Evolutionary conservation across 2,797 vertebrate species (phyloP).

Genomic region (Pseudomugil gertrudae): DNA sequence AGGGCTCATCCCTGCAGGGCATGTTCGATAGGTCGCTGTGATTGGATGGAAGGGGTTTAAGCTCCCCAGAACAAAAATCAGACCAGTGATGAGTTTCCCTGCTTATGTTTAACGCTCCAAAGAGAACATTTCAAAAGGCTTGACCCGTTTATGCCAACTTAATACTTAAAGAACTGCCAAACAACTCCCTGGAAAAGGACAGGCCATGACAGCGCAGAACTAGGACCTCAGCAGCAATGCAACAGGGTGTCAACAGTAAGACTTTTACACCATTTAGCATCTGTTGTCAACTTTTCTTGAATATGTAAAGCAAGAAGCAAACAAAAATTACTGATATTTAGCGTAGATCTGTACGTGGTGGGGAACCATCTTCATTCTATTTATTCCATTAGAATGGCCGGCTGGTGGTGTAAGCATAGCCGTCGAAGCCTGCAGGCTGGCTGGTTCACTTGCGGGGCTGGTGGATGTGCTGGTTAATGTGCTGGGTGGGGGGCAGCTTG

Average conservation of each 20-base stretch:
- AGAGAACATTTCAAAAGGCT: slow-evolving; percentile 36
- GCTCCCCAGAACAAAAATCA: slow-evolving; percentile 43
- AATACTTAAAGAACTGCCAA: slow-evolving; percentile 37
- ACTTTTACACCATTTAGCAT: slow-evolving; percentile 31
- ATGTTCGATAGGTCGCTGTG: slow-evolving; percentile 42
- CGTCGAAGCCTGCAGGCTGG: slow-evolving; percentile 12
- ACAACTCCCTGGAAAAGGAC: slow-evolving; percentile 13
- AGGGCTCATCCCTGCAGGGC: slow-evolving; percentile 27
- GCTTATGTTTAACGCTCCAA: slow-evolving; percentile 7
- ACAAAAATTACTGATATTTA: slow-evolving; percentile 38
- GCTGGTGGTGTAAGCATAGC: slow-evolving; percentile 42
- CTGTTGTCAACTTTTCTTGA: slow-evolving; percentile 29
- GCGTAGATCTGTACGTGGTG: slow-evolving; percentile 56
- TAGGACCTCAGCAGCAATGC: slow-evolving; percentile 37
- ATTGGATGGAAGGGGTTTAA: slow-evolving; percentile 54
- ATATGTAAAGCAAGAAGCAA: slow-evolving; percentile 23
- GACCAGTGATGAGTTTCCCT: slow-evolving; percentile 32
- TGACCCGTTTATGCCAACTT: slow-evolving; percentile 26
- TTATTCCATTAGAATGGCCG: slow-evolving; percentile 57
- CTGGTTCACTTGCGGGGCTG: slow-evolving; percentile 95
- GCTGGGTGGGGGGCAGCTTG: slow-evolving; percentile 85
- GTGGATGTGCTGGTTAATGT: slow-evolving; percentile 93
- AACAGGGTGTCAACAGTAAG: slow-evolving; percentile 37
- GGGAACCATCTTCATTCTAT: slow-evolving; percentile 53
- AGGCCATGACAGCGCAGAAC: slow-evolving; percentile 44